Evolutionary conservation across 2,888 invertebrate species (phyloP).

Genomic region (Cosmia trapezina): DNA sequence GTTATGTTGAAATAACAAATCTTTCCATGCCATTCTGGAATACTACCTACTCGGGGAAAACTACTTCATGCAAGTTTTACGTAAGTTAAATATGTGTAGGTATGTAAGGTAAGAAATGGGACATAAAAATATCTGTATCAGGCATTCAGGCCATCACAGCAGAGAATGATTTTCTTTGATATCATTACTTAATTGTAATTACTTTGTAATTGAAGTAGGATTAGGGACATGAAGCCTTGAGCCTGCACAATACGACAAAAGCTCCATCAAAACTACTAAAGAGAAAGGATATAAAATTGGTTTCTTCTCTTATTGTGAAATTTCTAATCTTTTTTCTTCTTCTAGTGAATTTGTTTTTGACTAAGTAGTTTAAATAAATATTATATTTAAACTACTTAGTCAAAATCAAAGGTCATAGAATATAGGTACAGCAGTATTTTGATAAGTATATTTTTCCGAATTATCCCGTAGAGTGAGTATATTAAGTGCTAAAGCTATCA

Average conservation of each 20-base stretch:
- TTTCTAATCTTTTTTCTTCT: not conserved
- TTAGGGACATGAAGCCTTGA: too few species aligned
- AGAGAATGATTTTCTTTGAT: not conserved
- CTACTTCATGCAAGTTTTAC: constrained; percentile 12
- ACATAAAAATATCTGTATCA: not conserved
- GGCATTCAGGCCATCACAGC: not conserved
- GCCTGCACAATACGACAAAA: not conserved
- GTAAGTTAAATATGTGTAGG: not conserved
- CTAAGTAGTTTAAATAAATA: not conserved
- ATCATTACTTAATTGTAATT: not conserved
- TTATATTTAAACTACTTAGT: too few species aligned
- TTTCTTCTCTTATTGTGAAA: not conserved
- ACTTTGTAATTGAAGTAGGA: not conserved
- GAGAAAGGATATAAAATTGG: not conserved
- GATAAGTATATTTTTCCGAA: not conserved
- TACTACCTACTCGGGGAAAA: constrained; percentile 20
- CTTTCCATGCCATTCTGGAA: constrained; percentile 57
- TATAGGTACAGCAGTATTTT: not conserved
- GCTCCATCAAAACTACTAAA: not conserved
- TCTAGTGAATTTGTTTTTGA: not conserved
- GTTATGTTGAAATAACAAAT: constrained; percentile 55
- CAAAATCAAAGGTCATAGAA: too few species aligned
- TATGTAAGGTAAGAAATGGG: constrained; percentile 30
- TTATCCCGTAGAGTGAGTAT: constrained; percentile 30
- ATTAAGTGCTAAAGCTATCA: constrained; percentile 29